Evolutionary conservation across 2,113 vertebrate species (phyloP).

Genomic region (Sigmodon hispidus): DNA sequence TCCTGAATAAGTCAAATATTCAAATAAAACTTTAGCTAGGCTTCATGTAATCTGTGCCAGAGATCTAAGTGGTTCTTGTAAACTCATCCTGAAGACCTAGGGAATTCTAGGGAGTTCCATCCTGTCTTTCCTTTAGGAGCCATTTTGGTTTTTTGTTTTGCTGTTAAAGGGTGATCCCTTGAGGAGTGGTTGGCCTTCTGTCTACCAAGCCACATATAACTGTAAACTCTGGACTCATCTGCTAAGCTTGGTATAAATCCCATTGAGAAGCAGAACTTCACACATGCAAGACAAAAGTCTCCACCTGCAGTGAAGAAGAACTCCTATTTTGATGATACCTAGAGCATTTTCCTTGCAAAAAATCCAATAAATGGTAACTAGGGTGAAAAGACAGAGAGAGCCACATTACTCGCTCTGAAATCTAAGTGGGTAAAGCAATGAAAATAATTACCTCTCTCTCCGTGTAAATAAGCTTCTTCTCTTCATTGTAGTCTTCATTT

Average conservation of each 20-base stretch:
- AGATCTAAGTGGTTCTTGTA: background rate
- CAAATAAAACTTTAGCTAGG: background rate
- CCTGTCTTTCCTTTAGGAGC: background rate
- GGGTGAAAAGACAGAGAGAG: background rate
- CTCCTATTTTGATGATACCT: background rate
- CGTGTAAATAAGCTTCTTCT: conserved; percentile 46
- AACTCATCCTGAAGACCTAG: background rate
- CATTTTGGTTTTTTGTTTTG: background rate
- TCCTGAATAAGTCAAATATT: background rate
- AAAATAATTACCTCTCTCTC: conserved; percentile 49
- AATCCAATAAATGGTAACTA: background rate
- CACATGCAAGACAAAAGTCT: background rate
- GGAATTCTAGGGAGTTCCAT: background rate
- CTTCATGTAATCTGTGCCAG: background rate
- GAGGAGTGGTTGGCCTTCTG: background rate
- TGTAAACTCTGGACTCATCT: background rate
- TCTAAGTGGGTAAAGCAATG: background rate
- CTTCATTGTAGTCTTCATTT: conserved; percentile 50
- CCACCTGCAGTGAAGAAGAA: background rate
- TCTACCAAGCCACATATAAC: background rate
- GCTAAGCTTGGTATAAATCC: background rate
- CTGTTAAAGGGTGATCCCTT: background rate
- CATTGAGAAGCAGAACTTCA: background rate
- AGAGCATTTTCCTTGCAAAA: conserved; percentile 5
- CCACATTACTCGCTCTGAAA: background rate